phyloP scores from a whole-genome alignment of 1,140 invertebrate species.

The Ctenoplectra terminalis region DNA sequence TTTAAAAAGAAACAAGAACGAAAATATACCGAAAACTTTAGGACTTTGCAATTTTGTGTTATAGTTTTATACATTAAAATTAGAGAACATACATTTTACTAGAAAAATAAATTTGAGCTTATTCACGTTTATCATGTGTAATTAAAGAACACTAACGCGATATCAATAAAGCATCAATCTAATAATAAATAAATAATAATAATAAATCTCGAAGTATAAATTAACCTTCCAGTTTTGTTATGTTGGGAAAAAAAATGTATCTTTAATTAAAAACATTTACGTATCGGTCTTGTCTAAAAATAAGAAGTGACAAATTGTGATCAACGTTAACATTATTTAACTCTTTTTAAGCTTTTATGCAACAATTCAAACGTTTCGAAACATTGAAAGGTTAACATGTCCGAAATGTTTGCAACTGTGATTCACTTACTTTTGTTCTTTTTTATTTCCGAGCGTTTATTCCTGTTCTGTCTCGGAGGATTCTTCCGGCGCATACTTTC shows the following conservation, averaged over 20 bases:
- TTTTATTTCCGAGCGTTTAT: background rate
- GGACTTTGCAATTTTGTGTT: background rate
- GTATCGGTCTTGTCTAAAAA: background rate
- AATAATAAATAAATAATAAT: too few relatives aligned
- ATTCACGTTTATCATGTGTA: background rate
- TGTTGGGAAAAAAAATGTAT: background rate
- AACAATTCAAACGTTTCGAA: background rate
- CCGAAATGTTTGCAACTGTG: background rate
- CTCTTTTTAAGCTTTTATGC: background rate
- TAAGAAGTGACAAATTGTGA: background rate
- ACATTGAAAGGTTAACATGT: background rate
- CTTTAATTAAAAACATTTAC: background rate
- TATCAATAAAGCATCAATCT: too few relatives aligned
- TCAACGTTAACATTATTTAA: background rate
- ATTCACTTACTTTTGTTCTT: conserved; percentile 4
- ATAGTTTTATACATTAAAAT: background rate
- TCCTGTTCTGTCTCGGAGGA: background rate
- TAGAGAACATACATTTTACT: background rate
- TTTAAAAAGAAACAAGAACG: background rate
- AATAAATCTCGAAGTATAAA: background rate
- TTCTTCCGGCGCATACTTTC: conserved; percentile 32
- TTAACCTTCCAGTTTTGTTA: background rate
- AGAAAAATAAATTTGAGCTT: background rate
- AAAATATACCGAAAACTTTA: background rate
- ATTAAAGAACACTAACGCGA: background rate